Percentiles rank a stretch among this genome's conserved stretches.
Evolutionary conservation across 2,888 invertebrate species (phyloP).

Genomic region (Scaeva pyrastri): DNA sequence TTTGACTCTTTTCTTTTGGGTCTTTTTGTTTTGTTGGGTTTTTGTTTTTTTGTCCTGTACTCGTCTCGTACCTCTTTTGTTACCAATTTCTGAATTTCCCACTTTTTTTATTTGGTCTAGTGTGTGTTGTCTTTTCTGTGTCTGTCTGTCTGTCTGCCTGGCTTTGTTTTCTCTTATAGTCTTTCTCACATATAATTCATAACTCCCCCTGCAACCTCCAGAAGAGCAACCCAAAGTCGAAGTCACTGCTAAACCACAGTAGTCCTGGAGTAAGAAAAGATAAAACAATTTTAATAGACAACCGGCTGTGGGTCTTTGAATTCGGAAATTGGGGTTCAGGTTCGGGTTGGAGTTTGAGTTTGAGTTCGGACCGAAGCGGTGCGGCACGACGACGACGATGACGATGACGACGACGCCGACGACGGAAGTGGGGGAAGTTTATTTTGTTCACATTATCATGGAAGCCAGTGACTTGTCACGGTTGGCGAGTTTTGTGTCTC

Average conservation of each 20-base stretch:
- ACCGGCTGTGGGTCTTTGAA: constrained; percentile 20
- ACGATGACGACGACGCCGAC: too few relatives aligned
- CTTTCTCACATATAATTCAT: constrained; percentile 33
- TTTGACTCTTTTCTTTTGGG: background rate
- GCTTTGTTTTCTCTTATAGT: constrained; percentile 5
- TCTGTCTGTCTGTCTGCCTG: constrained; percentile 21
- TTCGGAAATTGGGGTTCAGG: constrained; percentile 11
- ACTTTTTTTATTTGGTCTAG: background rate
- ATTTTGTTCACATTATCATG: constrained; percentile 30
- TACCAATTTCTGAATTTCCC: constrained; percentile 13
- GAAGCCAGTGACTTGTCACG: constrained; percentile 67
- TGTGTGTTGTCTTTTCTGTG: constrained; percentile 11
- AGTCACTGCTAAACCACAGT: too few relatives aligned
- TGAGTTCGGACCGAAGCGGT: too few relatives aligned
- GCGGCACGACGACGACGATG: too few relatives aligned
- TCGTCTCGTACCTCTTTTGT: background rate
- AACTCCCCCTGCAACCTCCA: background rate
- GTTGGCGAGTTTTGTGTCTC: constrained; percentile 54
- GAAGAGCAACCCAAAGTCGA: background rate
- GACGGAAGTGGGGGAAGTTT: constrained; percentile 7
- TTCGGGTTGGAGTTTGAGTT: background rate
- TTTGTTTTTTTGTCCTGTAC: background rate
- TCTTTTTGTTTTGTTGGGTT: background rate
- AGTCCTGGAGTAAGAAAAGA: constrained; percentile 1
- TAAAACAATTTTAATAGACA: constrained; percentile 25